Percentiles rank a stretch among this genome's conserved stretches.
Evolutionary conservation across 2,113 vertebrate genomes (phyloP).

Genomic region (Carassius gibelio): DNA sequence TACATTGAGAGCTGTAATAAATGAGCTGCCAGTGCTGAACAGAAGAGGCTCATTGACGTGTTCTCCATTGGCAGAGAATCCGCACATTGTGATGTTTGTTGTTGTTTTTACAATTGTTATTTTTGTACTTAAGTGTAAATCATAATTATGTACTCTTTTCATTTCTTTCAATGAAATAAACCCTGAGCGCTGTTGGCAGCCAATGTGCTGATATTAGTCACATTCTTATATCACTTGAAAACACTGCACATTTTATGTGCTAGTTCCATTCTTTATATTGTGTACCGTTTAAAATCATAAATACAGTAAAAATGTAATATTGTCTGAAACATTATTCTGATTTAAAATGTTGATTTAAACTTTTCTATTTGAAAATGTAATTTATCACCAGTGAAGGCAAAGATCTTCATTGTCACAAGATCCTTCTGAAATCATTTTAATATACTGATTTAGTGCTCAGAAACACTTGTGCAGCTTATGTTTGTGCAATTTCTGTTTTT

Average conservation of each 20-base stretch:
- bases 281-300: not conserved
- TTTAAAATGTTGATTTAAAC: not conserved
- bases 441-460: not conserved
- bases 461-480: not conserved
- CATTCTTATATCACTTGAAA: not conserved
- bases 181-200: conserved; percentile 3
- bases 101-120: conserved; percentile 35
- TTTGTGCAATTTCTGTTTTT: not conserved
- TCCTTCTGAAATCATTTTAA: not conserved
- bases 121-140: conserved; percentile 46
- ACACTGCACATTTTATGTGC: not conserved
- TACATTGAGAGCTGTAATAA: conserved; percentile 58
- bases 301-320: not conserved
- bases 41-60: conserved; percentile 22
- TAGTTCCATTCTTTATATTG: not conserved
- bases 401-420: not conserved
- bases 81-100: not conserved
- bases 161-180: conserved; percentile 45
- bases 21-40: conserved; percentile 55
- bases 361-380: not conserved
- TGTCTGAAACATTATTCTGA: not conserved
- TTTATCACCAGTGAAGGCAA: not conserved
- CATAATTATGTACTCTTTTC: conserved; percentile 13
- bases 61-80: conserved; percentile 39
- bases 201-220: not conserved